Base-by-base conservation (phyloP, 2,113 vertebrate species). In the Gadus chalcogrammus region DNA sequence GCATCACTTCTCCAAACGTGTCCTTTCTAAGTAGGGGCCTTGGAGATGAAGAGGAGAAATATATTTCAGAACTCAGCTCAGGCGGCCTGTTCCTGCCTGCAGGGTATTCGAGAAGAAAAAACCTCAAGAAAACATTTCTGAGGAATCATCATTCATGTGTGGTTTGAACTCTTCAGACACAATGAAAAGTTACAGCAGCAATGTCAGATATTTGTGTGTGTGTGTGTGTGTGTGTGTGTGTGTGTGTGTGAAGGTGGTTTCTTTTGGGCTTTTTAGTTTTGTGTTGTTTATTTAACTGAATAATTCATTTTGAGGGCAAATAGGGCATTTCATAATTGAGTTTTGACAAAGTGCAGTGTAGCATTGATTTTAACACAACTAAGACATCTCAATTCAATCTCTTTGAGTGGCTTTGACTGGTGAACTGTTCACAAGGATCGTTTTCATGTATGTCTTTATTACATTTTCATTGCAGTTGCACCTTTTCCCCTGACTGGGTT, bases 21-120 rank as follows among this genome's bases (percentile, higher is more conserved):
- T 84, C 81, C 80, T 88, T 85, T 84, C 77, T 79, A 74, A 81
- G 77, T 86, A 71, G 79, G 73, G 82, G 70, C 70, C 66, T 71
- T 74, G 65, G 27, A 74, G 65, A 80, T 75, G 27, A 75, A 71
- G 76, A 83, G 73, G 77, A 85, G 86, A 85, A 84, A 77, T 84
- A 77, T 68, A 79, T 84, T 87, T 73, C 65, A 67, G 85, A 69
- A 64, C 73, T 69, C 76, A 74, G 70, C 68, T 76, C 72, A 20
- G 42, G 53, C 75, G 75, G 61, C 69, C 81, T 80, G 80, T 75
- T 73, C 72, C 69, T 79, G 67, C 69, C 81, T 89, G 77, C 84
- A 83, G 22, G 65, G 58, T 15, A 59, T 88, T 84, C 79, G 55
- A 3, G n/a, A 58, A 17, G n/a, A 73, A 82, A 74, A 82, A 83